Base-by-base conservation (phyloP, 2,797 vertebrate genomes). In the Tiaroga cobitis region DNA sequence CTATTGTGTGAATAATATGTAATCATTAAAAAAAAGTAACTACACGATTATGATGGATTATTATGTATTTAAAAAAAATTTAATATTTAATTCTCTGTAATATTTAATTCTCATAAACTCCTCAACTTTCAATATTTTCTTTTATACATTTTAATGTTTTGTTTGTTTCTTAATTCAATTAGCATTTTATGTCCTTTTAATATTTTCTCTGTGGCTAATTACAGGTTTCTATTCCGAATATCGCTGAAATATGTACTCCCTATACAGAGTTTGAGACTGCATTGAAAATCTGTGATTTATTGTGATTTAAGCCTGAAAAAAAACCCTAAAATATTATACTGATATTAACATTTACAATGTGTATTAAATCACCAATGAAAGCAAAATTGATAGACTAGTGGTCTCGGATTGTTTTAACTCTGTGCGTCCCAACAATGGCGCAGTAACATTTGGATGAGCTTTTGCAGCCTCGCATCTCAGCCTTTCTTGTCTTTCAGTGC, bases 401-500 rank as follows among this genome's bases (percentile, higher is more conserved):
- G n/a, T 26, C 34, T 39, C 19, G 59, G 6, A 34, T 54, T 54
- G 7, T 1, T 29, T 63, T 8, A 63, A 32, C 15, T 39, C 19
- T 21, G 18, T 37, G 32, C 32, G 1, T 26, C 37, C 54, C 21
- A 24, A 54, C 29, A 54, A 13, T 54, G 29, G 19, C 13, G 7
- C 49, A 34, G 49, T 5, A 76, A 24, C 0, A 1, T 59, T 39
- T 76, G 74, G 39, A 8, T 39, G 4, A 0, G 5, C 51, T 77
- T 34, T 39, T 72, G 39, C 1, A 72, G 13, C 6, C 69, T 72
- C n/a, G 56, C 24, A n/a, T 8, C 41, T 77, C 34, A 39, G n/a
- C n/a, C n/a, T n/a, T 18, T 87, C 65, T 81, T 89, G 91, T 92
- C 26, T 80, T 89, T 90, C 77, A 87, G 82, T 89, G 88, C 85